Conservation (phyloP, 2,888 invertebrate genomes). For the Ctena decussata region DNA sequence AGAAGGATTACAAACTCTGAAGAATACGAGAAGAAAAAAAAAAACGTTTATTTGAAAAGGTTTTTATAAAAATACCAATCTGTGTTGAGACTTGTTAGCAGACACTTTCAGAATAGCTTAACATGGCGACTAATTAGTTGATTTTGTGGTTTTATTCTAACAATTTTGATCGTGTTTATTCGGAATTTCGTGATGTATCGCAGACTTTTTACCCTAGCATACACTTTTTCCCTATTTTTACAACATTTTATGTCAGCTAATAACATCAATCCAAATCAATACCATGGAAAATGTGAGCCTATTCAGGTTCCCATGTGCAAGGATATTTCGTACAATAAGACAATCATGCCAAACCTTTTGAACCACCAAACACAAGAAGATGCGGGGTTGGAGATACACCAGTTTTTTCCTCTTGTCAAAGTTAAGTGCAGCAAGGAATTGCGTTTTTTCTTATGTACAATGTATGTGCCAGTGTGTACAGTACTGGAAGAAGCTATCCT, state of each 20-base stretch:
- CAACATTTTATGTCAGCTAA: conserved; percentile 23
- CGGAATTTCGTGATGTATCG: conserved; percentile 2
- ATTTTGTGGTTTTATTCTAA: not conserved
- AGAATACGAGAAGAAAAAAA: too few relatives aligned
- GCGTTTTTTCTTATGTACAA: conserved; percentile 97
- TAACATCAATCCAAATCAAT: conserved; percentile 45
- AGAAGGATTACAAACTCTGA: too few relatives aligned
- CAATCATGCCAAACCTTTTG: conserved; percentile 98
- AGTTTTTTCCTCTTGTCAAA: conserved; percentile 97
- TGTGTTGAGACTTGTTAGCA: too few relatives aligned
- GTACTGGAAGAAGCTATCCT: conserved; percentile 95
- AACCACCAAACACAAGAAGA: conserved; percentile 96
- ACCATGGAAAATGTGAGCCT: conserved; percentile 96
- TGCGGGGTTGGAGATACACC: conserved; percentile 96
- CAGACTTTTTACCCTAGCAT: not conserved
- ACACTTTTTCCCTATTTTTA: conserved; percentile 24
- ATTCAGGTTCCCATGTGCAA: conserved; percentile 97
- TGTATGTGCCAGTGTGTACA: conserved; percentile 98
- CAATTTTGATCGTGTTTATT: conserved; percentile 41
- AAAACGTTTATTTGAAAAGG: too few relatives aligned
- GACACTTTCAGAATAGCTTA: too few relatives aligned
- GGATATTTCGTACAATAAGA: conserved; percentile 97
- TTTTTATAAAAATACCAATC: too few relatives aligned
- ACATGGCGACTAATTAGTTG: conserved; percentile 10
- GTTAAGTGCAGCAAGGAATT: conserved; percentile 97